Evolutionary conservation across 2,888 invertebrate species (phyloP), one percentile per base, ranked within the genome.

Genomic region (Pollenia labialis): DNA sequence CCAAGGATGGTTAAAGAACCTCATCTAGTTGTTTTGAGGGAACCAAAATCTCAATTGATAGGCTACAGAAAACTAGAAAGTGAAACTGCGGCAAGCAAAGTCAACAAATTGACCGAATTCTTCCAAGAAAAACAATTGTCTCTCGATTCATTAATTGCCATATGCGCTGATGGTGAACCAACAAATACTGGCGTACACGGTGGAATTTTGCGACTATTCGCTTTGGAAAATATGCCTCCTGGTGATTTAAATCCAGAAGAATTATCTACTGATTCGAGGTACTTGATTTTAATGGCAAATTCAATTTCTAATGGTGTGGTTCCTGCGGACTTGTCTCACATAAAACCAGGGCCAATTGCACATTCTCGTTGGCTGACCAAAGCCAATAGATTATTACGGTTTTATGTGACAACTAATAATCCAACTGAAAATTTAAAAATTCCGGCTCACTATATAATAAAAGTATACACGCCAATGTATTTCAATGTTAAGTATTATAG

Each of bases 321-420:
- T 42, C 14, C 18, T 10, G 42, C 42, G 60, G 60, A 62, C 14
- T 42, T 62, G 54, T n/a, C 54, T 6, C 3, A 54, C 4, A 54
- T 54, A 3, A 54, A 54, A 54, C 54, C 54, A 54, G 42, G 44
- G 62, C 4, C 4, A 44, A 14, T 62, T 40, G 62, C 16, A 42
- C 62, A 62, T 62, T 62, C 40, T 62, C 62, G 62, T n/a, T 62
- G 62, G 62, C 62, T 62, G 7, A 62, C 14, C 40, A 62, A 62
- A 42, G 62, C 42, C 42, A n/a, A n/a, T n/a, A n/a, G n/a, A n/a
- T n/a, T n/a, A n/a, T n/a, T n/a, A n/a, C n/a, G n/a, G n/a, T n/a
- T n/a, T n/a, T n/a, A n/a, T n/a, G n/a, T n/a, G n/a, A n/a, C n/a
- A n/a, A n/a, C n/a, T n/a, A n/a, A n/a, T n/a, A n/a, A n/a, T n/a